Evolutionary conservation across 1,140 invertebrate genomes (phyloP).

Genomic region (Rhynchophorus ferrugineus): DNA sequence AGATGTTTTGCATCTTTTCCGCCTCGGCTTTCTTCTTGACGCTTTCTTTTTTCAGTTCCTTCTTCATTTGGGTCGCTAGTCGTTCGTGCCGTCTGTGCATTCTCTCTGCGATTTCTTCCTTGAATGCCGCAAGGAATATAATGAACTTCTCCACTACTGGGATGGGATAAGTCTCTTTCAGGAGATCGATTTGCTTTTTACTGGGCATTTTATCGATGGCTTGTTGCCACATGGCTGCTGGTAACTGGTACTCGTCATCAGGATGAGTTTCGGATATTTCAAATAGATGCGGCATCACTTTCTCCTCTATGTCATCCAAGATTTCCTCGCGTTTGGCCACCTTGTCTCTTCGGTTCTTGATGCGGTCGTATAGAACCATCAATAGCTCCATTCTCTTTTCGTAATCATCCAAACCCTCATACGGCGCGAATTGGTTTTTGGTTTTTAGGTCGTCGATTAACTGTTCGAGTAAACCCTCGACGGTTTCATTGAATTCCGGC

Average conservation of each 20-base stretch:
- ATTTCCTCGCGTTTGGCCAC: constrained; percentile 33
- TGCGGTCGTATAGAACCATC: constrained; percentile 28
- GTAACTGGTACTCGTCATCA: constrained; percentile 33
- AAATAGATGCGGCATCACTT: constrained; percentile 32
- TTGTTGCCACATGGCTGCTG: constrained; percentile 37
- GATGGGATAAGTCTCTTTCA: constrained; percentile 32
- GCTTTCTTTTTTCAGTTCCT: constrained; percentile 34
- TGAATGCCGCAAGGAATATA: constrained; percentile 27
- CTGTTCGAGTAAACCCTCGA: constrained; percentile 34
- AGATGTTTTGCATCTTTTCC: constrained; percentile 26
- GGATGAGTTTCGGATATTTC: constrained; percentile 26
- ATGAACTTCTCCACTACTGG: constrained; percentile 30
- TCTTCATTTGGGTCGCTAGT: constrained; percentile 37
- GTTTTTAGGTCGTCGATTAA: constrained; percentile 33
- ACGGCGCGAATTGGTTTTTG: constrained; percentile 25
- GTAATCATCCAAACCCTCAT: constrained; percentile 26
- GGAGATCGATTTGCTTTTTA: constrained; percentile 26
- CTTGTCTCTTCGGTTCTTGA: constrained; percentile 29
- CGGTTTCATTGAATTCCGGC: constrained; percentile 26
- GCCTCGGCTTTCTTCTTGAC: constrained; percentile 30
- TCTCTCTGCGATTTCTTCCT: constrained; percentile 35
- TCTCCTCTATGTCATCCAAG: constrained; percentile 36
- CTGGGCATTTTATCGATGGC: constrained; percentile 33
- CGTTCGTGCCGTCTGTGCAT: constrained; percentile 37
- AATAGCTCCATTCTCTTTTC: constrained; percentile 33